Base-by-base conservation (phyloP, 2,113 vertebrate species). In the Gadus macrocephalus region DNA sequence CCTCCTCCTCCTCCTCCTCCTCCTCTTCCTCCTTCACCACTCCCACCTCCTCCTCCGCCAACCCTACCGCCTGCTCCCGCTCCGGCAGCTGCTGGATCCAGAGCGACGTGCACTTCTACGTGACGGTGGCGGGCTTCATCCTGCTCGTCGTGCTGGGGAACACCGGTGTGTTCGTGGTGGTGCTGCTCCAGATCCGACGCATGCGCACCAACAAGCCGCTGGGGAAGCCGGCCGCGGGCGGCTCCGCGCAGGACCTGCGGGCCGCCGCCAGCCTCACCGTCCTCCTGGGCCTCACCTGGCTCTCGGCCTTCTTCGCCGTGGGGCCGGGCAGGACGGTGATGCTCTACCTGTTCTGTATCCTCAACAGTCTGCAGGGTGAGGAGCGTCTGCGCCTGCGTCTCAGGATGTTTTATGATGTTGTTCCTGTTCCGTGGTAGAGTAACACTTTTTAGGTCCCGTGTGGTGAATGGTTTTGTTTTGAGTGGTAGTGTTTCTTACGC, bases 261-360 rank as follows among this genome's bases (percentile, higher is more conserved):
- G 92, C 89, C 1, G 90, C 91, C 19, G 90, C 84, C 68, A 92
- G 95, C 66, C 88, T 98, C 73, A 94, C 92, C 0, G 89, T 95
- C 67, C 90, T 98, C 69, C 86, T 95, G 55, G 95, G 94, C n/a
- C 89, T 98, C 79, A 95, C 93, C 0, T 98, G 94, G 95, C 83
- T 87, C 0, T 81, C 95, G 74, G 93, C 86, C 15, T 94, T 96
- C 72, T 92, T 96, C 67, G 89, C 93, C 14, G 92, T 92, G 89
- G 95, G 92, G 27, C 83, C 92, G 0, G 78, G 87, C 31, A 90
- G 74, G 80, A 85, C 90, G 69, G 80, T 87, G 59, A 84, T 96
- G 76, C 76, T 94, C 61, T 96, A 96, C 74, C 78, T 95, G 74
- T 98, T 97, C 82, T 74, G 91, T 71, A 86, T 96, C 83, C 91